phyloP scores from a whole-genome alignment of 2,113 vertebrate genomes.

The Microtus montanus region DNA sequence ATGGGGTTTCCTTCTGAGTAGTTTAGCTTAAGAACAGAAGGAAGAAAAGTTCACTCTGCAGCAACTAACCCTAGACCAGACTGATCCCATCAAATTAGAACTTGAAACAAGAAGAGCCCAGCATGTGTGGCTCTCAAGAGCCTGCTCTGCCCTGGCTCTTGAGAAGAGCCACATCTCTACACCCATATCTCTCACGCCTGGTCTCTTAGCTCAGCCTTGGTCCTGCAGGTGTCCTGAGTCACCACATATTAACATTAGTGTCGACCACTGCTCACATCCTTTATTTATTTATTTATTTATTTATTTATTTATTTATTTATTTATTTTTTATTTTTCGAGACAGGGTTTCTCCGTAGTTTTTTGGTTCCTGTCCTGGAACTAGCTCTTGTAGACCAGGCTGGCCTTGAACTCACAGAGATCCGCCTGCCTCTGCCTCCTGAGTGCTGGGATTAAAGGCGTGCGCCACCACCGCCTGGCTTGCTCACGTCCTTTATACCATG shows the following conservation, averaged over 20 bases:
- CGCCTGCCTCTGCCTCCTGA: too few relatives aligned
- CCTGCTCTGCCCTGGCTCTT: not conserved
- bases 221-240: not conserved
- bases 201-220: not conserved
- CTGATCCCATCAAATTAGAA: not conserved
- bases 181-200: not conserved
- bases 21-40: not conserved
- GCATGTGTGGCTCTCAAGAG: too few relatives aligned
- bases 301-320: not conserved
- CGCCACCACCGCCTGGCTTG: too few relatives aligned
- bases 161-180: not conserved
- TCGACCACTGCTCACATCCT: too few relatives aligned
- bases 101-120: not conserved
- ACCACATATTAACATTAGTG: not conserved
- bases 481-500: not conserved
- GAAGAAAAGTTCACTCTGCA: not conserved
- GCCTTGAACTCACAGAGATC: too few relatives aligned
- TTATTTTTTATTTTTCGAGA: too few relatives aligned
- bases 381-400: too few relatives aligned
- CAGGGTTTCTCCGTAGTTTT: too few relatives aligned
- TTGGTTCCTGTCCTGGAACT: too few relatives aligned
- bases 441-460: too few relatives aligned
- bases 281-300: not conserved
- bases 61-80: not conserved
- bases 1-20: not conserved